Evolutionary conservation across 2,113 vertebrate genomes (phyloP).

Genomic region (Actenoides lindsayi): DNA sequence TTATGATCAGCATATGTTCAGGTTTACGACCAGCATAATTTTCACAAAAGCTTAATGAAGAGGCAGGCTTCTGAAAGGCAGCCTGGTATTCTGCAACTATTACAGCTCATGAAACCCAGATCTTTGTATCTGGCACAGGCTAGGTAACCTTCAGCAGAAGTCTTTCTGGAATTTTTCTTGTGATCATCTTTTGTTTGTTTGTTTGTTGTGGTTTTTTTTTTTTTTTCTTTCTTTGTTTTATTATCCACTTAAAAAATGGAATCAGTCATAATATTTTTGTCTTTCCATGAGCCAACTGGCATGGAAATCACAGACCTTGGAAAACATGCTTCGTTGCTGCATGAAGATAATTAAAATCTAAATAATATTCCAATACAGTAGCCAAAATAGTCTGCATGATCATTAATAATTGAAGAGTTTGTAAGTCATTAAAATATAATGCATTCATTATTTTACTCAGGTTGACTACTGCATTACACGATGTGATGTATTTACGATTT

Average conservation of each 20-base stretch:
- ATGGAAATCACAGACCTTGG: background rate
- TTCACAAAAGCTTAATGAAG: slow-evolving; percentile 4
- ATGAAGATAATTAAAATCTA: slow-evolving; percentile 60
- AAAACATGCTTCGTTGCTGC: slow-evolving; percentile 4
- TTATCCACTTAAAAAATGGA: background rate
- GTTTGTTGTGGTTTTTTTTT: too few relatives aligned
- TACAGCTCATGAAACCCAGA: background rate
- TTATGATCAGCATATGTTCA: slow-evolving; percentile 24
- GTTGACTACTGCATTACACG: slow-evolving; percentile 41
- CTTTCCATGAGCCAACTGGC: background rate
- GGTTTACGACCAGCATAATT: slow-evolving; percentile 24
- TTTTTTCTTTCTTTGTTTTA: background rate
- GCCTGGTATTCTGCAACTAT: background rate
- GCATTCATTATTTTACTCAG: slow-evolving; percentile 67
- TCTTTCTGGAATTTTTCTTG: background rate
- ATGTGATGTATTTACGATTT: slow-evolving; percentile 31
- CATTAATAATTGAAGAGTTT: slow-evolving; percentile 70
- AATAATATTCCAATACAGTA: slow-evolving; percentile 64
- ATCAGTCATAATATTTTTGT: background rate
- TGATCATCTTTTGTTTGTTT: too few relatives aligned
- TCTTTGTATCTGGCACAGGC: background rate
- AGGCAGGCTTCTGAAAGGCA: background rate
- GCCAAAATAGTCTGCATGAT: slow-evolving; percentile 46
- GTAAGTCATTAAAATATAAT: slow-evolving; percentile 71
- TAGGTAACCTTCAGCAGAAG: background rate